These are phyloP conservation scores for Thereva nobilitata DNA, from an alignment of 2,888 invertebrate species.

Conservation along the genomic window DNA sequence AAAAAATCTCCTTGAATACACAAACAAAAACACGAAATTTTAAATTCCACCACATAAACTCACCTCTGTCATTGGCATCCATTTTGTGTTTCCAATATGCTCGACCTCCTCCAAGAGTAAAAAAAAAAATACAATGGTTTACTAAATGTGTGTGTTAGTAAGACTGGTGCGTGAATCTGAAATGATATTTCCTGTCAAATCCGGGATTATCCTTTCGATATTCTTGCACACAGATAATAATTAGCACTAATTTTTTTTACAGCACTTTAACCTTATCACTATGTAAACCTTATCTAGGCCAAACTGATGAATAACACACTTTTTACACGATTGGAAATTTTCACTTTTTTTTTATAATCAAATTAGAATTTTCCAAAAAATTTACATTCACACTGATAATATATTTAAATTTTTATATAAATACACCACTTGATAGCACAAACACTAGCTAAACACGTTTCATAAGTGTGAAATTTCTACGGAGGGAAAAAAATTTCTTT, in stretches of 20 bases:
- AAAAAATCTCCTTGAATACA: neutral
- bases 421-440: neutral
- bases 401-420: neutral
- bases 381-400: neutral
- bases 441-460: neutral
- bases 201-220: too few species aligned
- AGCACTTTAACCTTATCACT: too few species aligned
- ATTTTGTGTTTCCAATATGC: slow-evolving; percentile 20
- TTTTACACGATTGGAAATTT: too few species aligned
- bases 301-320: too few species aligned
- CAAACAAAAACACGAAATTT: neutral
- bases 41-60: slow-evolving; percentile 9
- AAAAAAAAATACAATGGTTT: too few species aligned
- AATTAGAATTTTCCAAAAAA: slow-evolving; percentile 26
- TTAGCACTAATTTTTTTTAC: too few species aligned
- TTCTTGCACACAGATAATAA: too few species aligned
- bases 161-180: neutral
- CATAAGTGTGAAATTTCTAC: slow-evolving; percentile 8
- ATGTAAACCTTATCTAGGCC: too few species aligned
- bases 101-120: slow-evolving; percentile 1
- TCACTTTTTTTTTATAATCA: neutral
- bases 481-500: slow-evolving; percentile 24
- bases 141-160: slow-evolving; percentile 2
- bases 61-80: slow-evolving; percentile 33
- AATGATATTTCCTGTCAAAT: too few species aligned